phyloP scores from a whole-genome alignment of 1,140 invertebrate genomes.

The Cecropterus lyciades region DNA sequence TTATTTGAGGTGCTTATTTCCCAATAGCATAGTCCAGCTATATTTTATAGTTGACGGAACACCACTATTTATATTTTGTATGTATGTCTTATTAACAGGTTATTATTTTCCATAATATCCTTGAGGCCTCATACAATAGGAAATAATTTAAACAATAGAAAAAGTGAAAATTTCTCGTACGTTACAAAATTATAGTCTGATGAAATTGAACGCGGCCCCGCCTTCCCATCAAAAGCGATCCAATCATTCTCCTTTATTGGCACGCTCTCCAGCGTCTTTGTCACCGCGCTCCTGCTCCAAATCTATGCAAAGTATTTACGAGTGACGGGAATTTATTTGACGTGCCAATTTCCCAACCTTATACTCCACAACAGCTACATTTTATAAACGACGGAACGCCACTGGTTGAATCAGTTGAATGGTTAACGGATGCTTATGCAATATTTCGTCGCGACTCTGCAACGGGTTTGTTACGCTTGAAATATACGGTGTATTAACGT shows the following conservation, averaged over 20 bases:
- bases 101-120: too few relatives aligned
- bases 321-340: slow-evolving; percentile 33
- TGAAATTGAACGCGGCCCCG: slow-evolving; percentile 7
- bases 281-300: slow-evolving; percentile 15
- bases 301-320: slow-evolving; percentile 28
- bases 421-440: slow-evolving; percentile 16
- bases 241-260: slow-evolving; percentile 34
- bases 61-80: neutral
- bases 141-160: too few relatives aligned
- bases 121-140: too few relatives aligned
- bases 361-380: slow-evolving; percentile 16
- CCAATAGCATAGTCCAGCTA: slow-evolving; percentile 1
- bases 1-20: slow-evolving; percentile 31
- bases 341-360: slow-evolving; percentile 24
- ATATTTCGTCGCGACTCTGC: slow-evolving; percentile 15
- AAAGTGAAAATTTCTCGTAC: neutral
- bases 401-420: slow-evolving; percentile 31
- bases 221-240: slow-evolving; percentile 22
- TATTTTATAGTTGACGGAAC: slow-evolving; percentile 13
- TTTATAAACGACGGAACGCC: slow-evolving; percentile 18
- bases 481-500: slow-evolving; percentile 21
- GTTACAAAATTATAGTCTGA: neutral
- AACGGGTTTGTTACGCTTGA: slow-evolving; percentile 22
- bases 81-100: too few relatives aligned
- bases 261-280: slow-evolving; percentile 28